Evolutionary conservation across 2,888 invertebrate species (phyloP).

Genomic region (Xestia sexstrigata): DNA sequence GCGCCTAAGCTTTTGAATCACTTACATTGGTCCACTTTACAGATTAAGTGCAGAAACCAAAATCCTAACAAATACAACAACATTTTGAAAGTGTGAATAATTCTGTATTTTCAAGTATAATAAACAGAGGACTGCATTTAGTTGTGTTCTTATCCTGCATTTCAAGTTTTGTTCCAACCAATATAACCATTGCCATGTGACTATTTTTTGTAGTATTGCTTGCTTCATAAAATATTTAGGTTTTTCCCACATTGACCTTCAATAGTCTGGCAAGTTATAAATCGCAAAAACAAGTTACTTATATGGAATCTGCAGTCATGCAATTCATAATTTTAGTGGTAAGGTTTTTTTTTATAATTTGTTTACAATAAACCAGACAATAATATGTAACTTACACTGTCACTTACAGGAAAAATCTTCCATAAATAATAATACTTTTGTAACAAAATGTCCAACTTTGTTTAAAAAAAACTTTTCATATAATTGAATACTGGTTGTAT

Average conservation of each 20-base stretch:
- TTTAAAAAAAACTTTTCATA: background rate
- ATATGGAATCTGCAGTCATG: conserved; percentile 3
- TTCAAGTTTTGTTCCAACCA: background rate
- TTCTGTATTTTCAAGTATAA: background rate
- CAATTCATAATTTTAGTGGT: background rate
- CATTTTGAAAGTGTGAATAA: too few species aligned
- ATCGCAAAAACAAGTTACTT: conserved; percentile 1
- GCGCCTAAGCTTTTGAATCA: background rate
- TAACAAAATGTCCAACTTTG: background rate
- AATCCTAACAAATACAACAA: too few species aligned
- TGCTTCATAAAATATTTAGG: conserved; percentile 14
- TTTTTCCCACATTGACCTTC: conserved; percentile 19
- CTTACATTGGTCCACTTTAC: too few species aligned
- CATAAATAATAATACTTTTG: background rate
- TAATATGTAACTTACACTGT: background rate
- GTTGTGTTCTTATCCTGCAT: background rate
- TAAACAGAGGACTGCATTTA: background rate
- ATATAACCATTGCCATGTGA: background rate
- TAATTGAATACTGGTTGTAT: background rate
- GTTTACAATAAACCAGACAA: background rate
- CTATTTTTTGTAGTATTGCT: conserved; percentile 4
- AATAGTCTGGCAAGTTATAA: background rate
- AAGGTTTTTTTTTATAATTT: background rate
- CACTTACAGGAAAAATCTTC: too few species aligned
- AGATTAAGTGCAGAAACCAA: too few species aligned